Evolutionary conservation across 1,140 invertebrate species (phyloP).

Genomic region (Doryteuthis pealeii): DNA sequence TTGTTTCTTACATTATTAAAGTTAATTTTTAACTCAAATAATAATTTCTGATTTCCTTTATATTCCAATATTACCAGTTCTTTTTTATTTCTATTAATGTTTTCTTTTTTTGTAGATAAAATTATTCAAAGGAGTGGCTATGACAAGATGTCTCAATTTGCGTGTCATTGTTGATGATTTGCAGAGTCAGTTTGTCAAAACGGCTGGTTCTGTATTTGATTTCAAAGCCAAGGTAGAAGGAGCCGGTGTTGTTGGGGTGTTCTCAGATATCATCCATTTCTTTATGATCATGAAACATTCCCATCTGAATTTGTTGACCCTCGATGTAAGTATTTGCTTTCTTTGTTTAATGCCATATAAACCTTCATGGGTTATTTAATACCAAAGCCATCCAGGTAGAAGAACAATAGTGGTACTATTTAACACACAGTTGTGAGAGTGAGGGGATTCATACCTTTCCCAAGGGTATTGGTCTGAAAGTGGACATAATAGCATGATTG

Average conservation of each 20-base stretch:
- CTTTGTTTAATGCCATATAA: no score
- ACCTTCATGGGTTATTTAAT: no score
- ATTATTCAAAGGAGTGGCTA: constrained; percentile 29
- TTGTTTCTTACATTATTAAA: no score
- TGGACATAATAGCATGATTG: no score
- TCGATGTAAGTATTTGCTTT: constrained; percentile 44
- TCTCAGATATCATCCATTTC: constrained; percentile 59
- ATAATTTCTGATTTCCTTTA: background rate
- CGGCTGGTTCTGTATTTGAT: constrained; percentile 51
- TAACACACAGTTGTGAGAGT: no score
- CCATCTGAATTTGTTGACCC: constrained; percentile 50
- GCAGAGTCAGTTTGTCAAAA: constrained; percentile 53
- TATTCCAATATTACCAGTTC: background rate
- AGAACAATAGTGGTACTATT: no score
- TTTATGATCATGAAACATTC: constrained; percentile 59
- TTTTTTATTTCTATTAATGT: background rate
- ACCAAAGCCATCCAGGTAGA: no score
- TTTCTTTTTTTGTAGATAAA: constrained; percentile 39
- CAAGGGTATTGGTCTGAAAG: no score
- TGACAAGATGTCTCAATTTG: constrained; percentile 42
- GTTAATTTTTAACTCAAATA: no score
- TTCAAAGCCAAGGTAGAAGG: constrained; percentile 59
- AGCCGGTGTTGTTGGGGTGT: constrained; percentile 55
- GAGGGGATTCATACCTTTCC: no score
- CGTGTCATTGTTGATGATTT: constrained; percentile 55